These are phyloP conservation scores for Hemistola chrysoprasaria DNA, from an alignment of 2,888 invertebrate genomes.

Conservation along the genomic window DNA sequence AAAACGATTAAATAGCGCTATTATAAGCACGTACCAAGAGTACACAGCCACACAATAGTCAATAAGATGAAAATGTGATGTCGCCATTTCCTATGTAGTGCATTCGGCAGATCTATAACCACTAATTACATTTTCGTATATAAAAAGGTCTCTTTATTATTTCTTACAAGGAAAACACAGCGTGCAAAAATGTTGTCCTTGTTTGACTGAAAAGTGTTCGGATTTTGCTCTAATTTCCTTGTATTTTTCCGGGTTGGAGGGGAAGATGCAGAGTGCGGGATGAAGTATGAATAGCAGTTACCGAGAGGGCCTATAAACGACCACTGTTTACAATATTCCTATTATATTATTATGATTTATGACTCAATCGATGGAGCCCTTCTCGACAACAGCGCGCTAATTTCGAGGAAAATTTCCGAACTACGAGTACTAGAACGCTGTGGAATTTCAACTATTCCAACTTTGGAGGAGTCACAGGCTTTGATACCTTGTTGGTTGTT, in stretches of 20 bases:
- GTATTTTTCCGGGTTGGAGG: constrained; percentile 42
- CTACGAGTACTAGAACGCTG: constrained; percentile 33
- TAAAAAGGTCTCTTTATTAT: too few relatives aligned
- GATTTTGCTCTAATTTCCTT: constrained; percentile 39
- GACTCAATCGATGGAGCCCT: constrained; percentile 69
- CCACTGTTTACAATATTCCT: constrained; percentile 71
- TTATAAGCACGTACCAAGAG: too few relatives aligned
- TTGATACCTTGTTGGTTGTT: constrained; percentile 48
- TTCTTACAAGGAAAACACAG: too few relatives aligned
- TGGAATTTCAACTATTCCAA: constrained; percentile 71
- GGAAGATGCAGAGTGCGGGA: constrained; percentile 32
- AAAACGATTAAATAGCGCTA: too few relatives aligned
- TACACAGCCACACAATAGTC: too few relatives aligned
- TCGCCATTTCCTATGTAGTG: too few relatives aligned
- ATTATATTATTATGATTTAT: constrained; percentile 78
- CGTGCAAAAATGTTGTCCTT: constrained; percentile 9
- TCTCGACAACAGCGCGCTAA: constrained; percentile 48
- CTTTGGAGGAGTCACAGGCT: constrained; percentile 63
- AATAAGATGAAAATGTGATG: too few relatives aligned
- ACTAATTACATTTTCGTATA: too few relatives aligned
- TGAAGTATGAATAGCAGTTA: constrained; percentile 28
- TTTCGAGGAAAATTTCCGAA: constrained; percentile 63
- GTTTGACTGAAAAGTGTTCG: constrained; percentile 28
- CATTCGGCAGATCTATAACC: too few relatives aligned
- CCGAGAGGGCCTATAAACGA: constrained; percentile 44